Percentiles rank a stretch among this genome's conserved stretches.
phyloP scores from a whole-genome alignment of 2,113 vertebrate genomes.

The Sturnira hondurensis region DNA sequence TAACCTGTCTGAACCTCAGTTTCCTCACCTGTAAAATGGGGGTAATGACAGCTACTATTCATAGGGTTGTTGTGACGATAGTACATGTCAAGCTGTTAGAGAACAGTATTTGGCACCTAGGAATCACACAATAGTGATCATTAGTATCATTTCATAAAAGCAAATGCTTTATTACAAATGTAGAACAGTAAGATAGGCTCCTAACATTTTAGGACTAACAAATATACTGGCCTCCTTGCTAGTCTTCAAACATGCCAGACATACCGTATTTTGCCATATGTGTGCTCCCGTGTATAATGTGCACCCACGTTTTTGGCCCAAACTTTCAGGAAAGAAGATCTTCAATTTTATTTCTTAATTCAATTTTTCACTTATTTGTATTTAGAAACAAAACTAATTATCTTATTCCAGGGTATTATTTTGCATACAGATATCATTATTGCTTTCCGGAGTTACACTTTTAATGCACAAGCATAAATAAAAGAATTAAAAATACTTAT shows the following conservation, averaged over 20 bases:
- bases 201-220: conserved; percentile 18
- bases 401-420: no score
- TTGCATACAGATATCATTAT: no score
- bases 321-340: no score
- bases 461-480: no score
- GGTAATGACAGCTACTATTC: background rate
- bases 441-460: no score
- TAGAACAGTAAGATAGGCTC: background rate
- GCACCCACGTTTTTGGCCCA: no score
- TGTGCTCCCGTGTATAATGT: no score
- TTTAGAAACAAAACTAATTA: no score
- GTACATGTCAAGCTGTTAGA: background rate
- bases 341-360: no score
- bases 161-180: conserved; percentile 25
- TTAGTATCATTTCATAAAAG: conserved; percentile 1
- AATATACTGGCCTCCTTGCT: background rate
- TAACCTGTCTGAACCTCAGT: background rate
- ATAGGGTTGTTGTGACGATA: background rate
- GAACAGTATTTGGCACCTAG: background rate
- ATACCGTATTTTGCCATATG: background rate
- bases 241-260: conserved; percentile 23
- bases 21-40: background rate
- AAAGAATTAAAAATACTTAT: no score
- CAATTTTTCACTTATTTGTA: no score
- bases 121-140: background rate